phyloP scores from a whole-genome alignment of 1,140 invertebrate species.

The Augochlora pura region DNA sequence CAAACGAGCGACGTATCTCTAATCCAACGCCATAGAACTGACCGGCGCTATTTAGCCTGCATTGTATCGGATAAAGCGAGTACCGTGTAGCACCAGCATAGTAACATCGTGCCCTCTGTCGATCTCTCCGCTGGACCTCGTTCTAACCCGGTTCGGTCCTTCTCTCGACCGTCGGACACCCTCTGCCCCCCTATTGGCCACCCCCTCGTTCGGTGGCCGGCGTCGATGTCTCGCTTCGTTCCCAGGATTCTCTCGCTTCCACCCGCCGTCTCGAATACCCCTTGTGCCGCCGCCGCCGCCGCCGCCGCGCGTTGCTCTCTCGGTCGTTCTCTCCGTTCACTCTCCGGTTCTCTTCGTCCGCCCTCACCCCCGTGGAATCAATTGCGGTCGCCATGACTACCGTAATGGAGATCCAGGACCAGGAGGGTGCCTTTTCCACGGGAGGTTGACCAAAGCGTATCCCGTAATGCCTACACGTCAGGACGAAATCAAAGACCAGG shows the following conservation, averaged over 20 bases:
- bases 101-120: conserved; percentile 70
- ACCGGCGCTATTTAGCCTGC: conserved; percentile 76
- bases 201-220: background rate
- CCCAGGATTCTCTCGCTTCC: conserved; percentile 34
- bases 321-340: conserved; percentile 49
- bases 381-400: conserved; percentile 79
- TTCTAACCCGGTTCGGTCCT: conserved; percentile 43
- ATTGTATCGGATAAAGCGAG: conserved; percentile 77
- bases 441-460: conserved; percentile 75
- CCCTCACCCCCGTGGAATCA: conserved; percentile 74
- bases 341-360: conserved; percentile 54
- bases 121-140: conserved; percentile 48
- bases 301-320: conserved; percentile 10
- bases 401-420: conserved; percentile 77
- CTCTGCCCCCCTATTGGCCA: background rate
- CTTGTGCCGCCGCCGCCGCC: conserved; percentile 30
- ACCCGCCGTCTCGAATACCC: conserved; percentile 50
- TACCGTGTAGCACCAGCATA: conserved; percentile 69
- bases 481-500: conserved; percentile 75
- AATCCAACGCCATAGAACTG: conserved; percentile 75
- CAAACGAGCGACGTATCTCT: conserved; percentile 77
- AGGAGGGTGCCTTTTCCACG: conserved; percentile 77
- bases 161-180: conserved; percentile 10
- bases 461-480: conserved; percentile 69
- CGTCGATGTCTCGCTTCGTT: background rate